phyloP scores from a whole-genome alignment of 1,140 invertebrate species.

The Drosophila parvula region DNA sequence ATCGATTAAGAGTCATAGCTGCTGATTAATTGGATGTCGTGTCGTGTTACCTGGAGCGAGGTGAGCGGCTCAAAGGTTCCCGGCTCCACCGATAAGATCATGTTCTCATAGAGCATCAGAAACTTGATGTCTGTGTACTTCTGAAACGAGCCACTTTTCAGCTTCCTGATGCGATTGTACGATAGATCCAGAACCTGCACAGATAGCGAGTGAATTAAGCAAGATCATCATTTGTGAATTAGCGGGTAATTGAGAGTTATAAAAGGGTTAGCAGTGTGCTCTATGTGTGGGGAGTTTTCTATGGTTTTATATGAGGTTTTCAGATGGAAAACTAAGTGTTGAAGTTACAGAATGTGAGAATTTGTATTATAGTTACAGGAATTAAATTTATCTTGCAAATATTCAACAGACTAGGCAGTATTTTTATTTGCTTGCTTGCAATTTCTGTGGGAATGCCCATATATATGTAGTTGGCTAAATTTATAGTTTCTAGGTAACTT shows the following conservation, averaged over 20 bases:
- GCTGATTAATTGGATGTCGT: slow-evolving; percentile 50
- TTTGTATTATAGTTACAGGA: no score
- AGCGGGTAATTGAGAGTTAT: slow-evolving; percentile 7
- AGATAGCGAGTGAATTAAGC: slow-evolving; percentile 31
- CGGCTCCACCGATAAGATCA: slow-evolving; percentile 86
- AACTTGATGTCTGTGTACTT: slow-evolving; percentile 86
- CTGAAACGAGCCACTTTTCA: slow-evolving; percentile 85
- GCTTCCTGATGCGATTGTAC: slow-evolving; percentile 86
- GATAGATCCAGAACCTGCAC: slow-evolving; percentile 87
- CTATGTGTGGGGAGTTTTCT: background rate
- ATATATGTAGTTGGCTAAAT: slow-evolving; percentile 19
- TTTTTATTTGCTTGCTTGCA: background rate
- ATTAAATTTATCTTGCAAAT: no score
- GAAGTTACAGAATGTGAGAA: no score
- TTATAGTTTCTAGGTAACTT: slow-evolving; percentile 49
- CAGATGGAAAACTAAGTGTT: background rate
- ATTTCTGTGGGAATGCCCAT: slow-evolving; percentile 11
- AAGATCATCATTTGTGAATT: slow-evolving; percentile 40
- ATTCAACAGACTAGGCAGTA: background rate
- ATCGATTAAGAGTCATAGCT: slow-evolving; percentile 18
- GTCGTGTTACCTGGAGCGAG: slow-evolving; percentile 80
- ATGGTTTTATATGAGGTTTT: background rate
- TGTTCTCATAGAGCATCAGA: slow-evolving; percentile 87
- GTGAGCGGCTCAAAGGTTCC: slow-evolving; percentile 85
- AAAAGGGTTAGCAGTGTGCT: slow-evolving; percentile 9